Conservation (phyloP, 2,888 invertebrate species). For the Stenurella melanura region DNA sequence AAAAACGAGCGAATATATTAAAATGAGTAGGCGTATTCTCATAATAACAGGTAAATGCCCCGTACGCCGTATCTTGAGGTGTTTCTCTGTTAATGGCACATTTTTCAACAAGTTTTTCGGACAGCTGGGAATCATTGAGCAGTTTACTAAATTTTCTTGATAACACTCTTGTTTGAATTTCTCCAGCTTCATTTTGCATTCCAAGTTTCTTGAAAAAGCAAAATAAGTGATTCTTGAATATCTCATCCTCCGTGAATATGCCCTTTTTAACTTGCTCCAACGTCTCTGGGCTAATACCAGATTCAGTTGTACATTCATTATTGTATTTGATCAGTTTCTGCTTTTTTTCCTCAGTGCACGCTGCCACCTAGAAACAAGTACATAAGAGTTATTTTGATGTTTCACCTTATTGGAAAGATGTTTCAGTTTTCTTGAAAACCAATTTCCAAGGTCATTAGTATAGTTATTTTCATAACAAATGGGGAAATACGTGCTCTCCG, state of each 20-base stretch:
- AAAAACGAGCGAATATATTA: slow-evolving; percentile 33
- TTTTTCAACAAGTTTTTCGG: slow-evolving; percentile 42
- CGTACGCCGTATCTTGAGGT: slow-evolving; percentile 43
- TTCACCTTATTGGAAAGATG: too few species aligned
- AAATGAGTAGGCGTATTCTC: slow-evolving; percentile 37
- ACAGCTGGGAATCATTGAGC: slow-evolving; percentile 30
- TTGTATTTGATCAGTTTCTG: slow-evolving; percentile 47
- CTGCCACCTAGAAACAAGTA: slow-evolving; percentile 37
- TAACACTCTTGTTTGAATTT: slow-evolving; percentile 50
- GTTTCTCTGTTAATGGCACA: slow-evolving; percentile 40
- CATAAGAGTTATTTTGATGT: background rate
- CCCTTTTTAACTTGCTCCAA: slow-evolving; percentile 51
- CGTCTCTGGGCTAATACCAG: slow-evolving; percentile 48
- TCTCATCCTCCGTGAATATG: slow-evolving; percentile 51
- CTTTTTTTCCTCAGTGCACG: slow-evolving; percentile 54
- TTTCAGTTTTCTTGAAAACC: too few species aligned
- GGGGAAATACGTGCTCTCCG: too few species aligned
- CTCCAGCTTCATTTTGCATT: slow-evolving; percentile 53
- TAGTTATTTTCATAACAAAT: too few species aligned
- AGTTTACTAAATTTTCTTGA: slow-evolving; percentile 22
- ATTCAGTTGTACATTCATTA: slow-evolving; percentile 52
- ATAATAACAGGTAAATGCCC: slow-evolving; percentile 45
- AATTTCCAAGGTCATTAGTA: too few species aligned
- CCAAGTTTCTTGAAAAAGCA: slow-evolving; percentile 56
- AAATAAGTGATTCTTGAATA: slow-evolving; percentile 52